phyloP scores from a whole-genome alignment of 2,113 vertebrate species.

The Colaptes auratus region DNA sequence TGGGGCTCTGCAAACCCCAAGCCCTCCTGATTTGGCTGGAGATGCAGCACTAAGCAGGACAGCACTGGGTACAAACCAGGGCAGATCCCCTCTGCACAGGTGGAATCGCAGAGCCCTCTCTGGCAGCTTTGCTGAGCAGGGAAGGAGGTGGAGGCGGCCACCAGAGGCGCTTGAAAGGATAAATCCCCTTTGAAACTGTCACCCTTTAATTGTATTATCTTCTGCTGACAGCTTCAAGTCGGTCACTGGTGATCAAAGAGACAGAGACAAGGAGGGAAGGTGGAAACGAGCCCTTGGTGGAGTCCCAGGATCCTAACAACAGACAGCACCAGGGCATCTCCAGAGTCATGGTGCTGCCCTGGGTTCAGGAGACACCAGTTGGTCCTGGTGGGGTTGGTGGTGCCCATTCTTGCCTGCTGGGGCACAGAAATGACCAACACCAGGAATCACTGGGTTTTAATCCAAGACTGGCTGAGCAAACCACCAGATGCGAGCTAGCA shows the following conservation, averaged over 20 bases:
- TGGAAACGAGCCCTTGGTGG: not conserved
- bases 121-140: not conserved
- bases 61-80: not conserved
- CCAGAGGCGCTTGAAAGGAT: not conserved
- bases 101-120: not conserved
- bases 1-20: not conserved
- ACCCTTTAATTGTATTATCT: conserved; percentile 51
- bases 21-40: not conserved
- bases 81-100: not conserved
- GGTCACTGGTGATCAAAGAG: conserved; percentile 13
- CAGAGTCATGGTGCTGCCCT: fast-evolving
- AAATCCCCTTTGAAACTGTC: conserved; percentile 50
- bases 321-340: fast-evolving
- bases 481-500: not conserved
- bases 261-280: not conserved
- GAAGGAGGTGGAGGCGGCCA: not conserved
- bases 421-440: not conserved
- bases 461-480: not conserved
- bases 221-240: not conserved
- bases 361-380: not conserved
- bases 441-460: not conserved
- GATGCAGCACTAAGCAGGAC: not conserved
- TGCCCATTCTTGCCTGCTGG: not conserved
- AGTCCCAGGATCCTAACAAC: fast-evolving
- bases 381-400: fast-evolving